Evolutionary conservation across 2,113 vertebrate species (phyloP).

Genomic region (Sinocyclocheilus anshuiensis): DNA sequence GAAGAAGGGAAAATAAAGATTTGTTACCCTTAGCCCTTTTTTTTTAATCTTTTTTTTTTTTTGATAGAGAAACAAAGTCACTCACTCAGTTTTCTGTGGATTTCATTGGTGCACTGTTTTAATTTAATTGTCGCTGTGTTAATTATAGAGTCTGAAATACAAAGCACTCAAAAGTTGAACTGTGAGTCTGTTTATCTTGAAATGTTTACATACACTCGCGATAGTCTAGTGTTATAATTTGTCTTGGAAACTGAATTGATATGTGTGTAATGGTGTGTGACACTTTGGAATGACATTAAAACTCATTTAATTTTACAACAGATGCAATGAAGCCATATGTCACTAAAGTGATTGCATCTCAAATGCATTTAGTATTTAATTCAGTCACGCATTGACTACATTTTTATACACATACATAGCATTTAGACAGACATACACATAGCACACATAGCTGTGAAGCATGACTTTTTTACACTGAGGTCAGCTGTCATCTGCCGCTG

Average conservation of each 20-base stretch:
- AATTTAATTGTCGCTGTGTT: not conserved
- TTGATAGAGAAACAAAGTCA: no score
- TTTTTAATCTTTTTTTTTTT: no score
- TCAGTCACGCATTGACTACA: not conserved
- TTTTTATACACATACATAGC: not conserved
- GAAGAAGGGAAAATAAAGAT: not conserved
- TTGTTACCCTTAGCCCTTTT: no score
- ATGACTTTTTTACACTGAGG: not conserved
- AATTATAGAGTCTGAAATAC: not conserved
- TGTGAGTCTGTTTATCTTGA: conserved; percentile 20
- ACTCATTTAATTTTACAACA: conserved; percentile 11
- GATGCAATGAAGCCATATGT: not conserved
- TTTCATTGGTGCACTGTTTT: not conserved
- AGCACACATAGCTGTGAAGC: not conserved
- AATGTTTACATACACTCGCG: not conserved
- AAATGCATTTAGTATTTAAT: not conserved
- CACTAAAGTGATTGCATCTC: not conserved
- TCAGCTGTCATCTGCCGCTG: not conserved
- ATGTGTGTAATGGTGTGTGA: conserved; percentile 14
- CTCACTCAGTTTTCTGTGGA: not conserved
- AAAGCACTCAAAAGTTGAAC: conserved; percentile 21
- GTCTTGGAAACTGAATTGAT: not conserved
- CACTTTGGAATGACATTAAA: conserved; percentile 7
- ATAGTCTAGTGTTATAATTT: not conserved
- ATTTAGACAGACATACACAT: not conserved